Evolutionary conservation across 1,140 invertebrate species (phyloP).

Genomic region (Stenopsyche tienmushanensis): DNA sequence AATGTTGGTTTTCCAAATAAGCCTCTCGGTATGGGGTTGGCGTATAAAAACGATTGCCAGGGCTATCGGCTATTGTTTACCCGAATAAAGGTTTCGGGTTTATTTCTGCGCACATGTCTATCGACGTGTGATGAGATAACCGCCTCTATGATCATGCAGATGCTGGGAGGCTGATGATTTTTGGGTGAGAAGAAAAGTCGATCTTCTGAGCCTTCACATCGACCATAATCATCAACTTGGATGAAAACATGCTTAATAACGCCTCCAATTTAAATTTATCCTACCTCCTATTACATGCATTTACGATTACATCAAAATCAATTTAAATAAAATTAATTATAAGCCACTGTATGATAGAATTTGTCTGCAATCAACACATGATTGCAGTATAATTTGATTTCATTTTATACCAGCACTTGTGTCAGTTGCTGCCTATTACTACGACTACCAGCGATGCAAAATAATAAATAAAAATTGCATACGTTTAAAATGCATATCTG

Average conservation of each 20-base stretch:
- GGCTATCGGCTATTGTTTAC: neutral
- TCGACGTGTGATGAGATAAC: neutral
- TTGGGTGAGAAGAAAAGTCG: too few species aligned
- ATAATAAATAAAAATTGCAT: neutral
- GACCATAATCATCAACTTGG: too few species aligned
- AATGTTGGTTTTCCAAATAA: neutral
- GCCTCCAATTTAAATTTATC: too few species aligned
- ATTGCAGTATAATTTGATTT: neutral
- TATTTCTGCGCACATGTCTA: neutral
- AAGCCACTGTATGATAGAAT: too few species aligned
- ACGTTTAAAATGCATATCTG: conserved; percentile 9
- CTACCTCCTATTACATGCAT: too few species aligned
- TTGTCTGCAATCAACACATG: neutral
- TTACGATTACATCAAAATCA: too few species aligned
- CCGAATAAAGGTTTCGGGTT: neutral
- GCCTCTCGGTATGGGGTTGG: neutral
- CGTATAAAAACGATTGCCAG: neutral
- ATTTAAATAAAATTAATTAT: too few species aligned
- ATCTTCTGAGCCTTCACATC: too few species aligned
- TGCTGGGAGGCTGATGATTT: too few species aligned
- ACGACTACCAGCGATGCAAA: neutral
- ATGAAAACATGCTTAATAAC: too few species aligned
- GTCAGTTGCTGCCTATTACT: neutral
- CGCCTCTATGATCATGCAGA: neutral
- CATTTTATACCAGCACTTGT: neutral